Evolutionary conservation across 2,113 vertebrate species (phyloP), one percentile per base, ranked within the genome.

Genomic region (Myxocyprinus asiaticus): DNA sequence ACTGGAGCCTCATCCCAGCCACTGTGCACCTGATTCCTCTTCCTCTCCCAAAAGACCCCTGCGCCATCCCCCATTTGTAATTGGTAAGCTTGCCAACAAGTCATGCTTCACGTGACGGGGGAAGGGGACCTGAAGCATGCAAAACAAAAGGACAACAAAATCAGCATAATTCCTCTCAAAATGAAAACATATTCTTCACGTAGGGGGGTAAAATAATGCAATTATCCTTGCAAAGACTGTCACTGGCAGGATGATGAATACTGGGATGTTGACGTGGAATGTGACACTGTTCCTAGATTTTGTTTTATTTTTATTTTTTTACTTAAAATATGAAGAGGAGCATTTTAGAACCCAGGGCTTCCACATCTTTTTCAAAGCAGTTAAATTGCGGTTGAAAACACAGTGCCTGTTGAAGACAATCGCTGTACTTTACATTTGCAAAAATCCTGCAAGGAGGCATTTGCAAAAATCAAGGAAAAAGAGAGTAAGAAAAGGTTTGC

Each of bases 41-140:
- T 81, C 67, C 76, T 83, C 80, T 89, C 90, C 89, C 88, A 81
- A 68, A 88, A 91, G 88, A 91, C 86, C 75, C 4, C 17, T 14
- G 61, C 79, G 43, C 62, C 84, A 82, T 88, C 82, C 88, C 88
- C 88, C 83, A 89, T 93, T 92, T 92, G 90, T 92, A 91, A 90
- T 89, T 90, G 88, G 87, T 88, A 91, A 91, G 88, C 86, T 91
- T 87, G 81, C 88, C 83, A 85, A 86, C 76, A 67, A 79, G 82
- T 77, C 86, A 82, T 86, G 84, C 81, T 81, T 82, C 84, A 87
- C 83, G 73, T 80, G 78, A 88, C 81, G 78, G 72, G 51, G 65
- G 72, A 55, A 76, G 76, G 78, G 79, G 77, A 70, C 76, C 48
- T 74, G 44, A 80, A 82, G 74, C 56, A 67, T 65, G 63, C 59